Conservation (phyloP, 2,797 vertebrate genomes). For the Channa striata region DNA sequence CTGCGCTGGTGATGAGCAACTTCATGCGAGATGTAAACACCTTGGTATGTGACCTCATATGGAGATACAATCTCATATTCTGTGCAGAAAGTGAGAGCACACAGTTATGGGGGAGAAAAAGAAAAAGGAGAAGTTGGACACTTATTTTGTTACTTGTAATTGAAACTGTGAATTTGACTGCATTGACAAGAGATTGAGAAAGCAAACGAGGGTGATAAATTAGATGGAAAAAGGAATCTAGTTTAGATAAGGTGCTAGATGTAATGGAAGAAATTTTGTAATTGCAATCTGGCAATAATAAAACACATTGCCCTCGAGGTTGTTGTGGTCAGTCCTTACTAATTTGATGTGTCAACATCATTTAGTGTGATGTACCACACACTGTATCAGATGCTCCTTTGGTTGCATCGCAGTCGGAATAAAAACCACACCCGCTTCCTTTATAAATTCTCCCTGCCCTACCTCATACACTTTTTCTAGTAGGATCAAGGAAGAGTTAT, state of each 20-base stretch:
- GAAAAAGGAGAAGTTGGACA: neutral
- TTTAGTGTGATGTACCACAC: constrained; percentile 22
- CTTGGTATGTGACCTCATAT: constrained; percentile 87
- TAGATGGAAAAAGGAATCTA: neutral
- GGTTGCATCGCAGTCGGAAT: constrained; percentile 12
- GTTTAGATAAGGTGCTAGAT: neutral
- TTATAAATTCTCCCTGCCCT: constrained; percentile 51
- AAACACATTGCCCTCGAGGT: constrained; percentile 11
- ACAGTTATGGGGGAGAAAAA: neutral
- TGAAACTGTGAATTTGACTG: constrained; percentile 12
- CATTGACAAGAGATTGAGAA: neutral
- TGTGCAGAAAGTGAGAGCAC: constrained; percentile 57
- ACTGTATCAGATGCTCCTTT: constrained; percentile 34
- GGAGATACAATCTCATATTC: constrained; percentile 91
- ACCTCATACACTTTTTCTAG: constrained; percentile 58
- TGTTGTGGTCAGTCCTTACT: constrained; percentile 21
- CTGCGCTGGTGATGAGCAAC: constrained; percentile 84
- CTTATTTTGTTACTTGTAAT: neutral
- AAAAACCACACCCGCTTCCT: constrained; percentile 21
- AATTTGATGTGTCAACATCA: constrained; percentile 36
- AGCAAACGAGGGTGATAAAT: neutral
- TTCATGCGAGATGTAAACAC: constrained; percentile 86
- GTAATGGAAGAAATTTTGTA: neutral
- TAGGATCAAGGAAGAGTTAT: constrained; percentile 65
- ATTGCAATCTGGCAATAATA: constrained; percentile 4